Evolutionary conservation across 2,888 invertebrate genomes (phyloP).

Genomic region (Steinernema carpocapsae): DNA sequence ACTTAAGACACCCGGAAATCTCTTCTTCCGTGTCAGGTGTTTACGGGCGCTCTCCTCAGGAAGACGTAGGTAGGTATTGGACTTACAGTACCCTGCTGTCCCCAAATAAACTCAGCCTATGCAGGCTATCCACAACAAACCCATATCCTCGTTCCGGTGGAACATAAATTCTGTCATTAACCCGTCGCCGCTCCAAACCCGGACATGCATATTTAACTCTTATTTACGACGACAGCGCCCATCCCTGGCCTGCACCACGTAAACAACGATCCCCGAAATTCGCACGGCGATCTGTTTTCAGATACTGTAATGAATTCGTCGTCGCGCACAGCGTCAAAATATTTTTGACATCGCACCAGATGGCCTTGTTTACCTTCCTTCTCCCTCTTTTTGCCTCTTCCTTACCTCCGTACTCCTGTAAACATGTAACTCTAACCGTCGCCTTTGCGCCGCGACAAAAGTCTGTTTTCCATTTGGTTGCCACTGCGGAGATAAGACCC

Average conservation of each 20-base stretch:
- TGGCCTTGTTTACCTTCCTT: constrained; percentile 1
- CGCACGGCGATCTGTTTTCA: background rate
- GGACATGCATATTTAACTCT: background rate
- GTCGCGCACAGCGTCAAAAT: background rate
- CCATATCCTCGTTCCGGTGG: background rate
- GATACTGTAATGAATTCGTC: background rate
- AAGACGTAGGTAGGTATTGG: too few species aligned
- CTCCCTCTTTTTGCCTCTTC: background rate
- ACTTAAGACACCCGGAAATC: constrained; percentile 7
- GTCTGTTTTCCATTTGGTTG: too few species aligned
- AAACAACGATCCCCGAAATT: constrained; percentile 18
- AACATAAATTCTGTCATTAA: background rate
- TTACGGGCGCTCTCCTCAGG: background rate
- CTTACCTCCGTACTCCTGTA: background rate
- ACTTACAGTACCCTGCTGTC: too few species aligned
- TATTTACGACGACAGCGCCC: background rate
- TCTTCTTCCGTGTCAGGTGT: background rate
- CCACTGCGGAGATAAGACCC: background rate
- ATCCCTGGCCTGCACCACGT: background rate
- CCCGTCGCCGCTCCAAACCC: too few species aligned
- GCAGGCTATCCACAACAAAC: background rate
- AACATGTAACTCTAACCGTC: background rate
- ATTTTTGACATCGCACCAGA: constrained; percentile 6
- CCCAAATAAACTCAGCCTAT: background rate
- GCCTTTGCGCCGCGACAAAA: background rate